Evolutionary conservation across 2,113 vertebrate species (phyloP), one percentile per base, ranked within the genome.

Genomic region (Dicerorhinus sumatrensis): DNA sequence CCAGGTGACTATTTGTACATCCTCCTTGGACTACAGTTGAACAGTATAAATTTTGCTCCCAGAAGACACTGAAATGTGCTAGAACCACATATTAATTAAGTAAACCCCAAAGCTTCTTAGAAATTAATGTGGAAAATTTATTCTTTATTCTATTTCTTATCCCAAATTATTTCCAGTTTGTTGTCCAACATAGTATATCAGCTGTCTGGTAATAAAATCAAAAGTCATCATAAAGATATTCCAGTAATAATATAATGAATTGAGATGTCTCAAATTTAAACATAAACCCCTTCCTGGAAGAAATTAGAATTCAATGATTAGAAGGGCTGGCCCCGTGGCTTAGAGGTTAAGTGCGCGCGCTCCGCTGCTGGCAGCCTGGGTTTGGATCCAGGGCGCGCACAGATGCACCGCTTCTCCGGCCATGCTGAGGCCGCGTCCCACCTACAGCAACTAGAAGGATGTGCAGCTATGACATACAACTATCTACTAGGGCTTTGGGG

Each of bases 11-110:
- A 73, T 87, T 84, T 80, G 39, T 33, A 83, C 20, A 81, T 69
- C 16, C 14, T 63, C 20, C 21, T 58, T 75, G 65, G 58, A 75
- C 8, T 12, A 89, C 20, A 42, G 56, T 4, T 92, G 46, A 77
- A 39, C 31, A 65, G 27, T 36, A 39, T 25, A 83, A 91, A 65
- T 70, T 94, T 80, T 92, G 25, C 33, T 89, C 48, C 67, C 65
- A 25, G 56, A 79, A 91, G 60, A 91, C 8, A 67, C 14, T 46
- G 17, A 79, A 56, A 36, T 91, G 36, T 67, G 72, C 51, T 83
- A 56, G 39, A 88, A 91, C 17, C 46, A 80, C 46, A 73, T 67
- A 65, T 54, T 87, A 93, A 88, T 56, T 94, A 79, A 89, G 79
- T 60, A 33, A 93, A 36, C 17, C 5, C 33, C 31, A 89, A 20